phyloP scores from a whole-genome alignment of 2,888 invertebrate genomes.

The Sacculina carcini region DNA sequence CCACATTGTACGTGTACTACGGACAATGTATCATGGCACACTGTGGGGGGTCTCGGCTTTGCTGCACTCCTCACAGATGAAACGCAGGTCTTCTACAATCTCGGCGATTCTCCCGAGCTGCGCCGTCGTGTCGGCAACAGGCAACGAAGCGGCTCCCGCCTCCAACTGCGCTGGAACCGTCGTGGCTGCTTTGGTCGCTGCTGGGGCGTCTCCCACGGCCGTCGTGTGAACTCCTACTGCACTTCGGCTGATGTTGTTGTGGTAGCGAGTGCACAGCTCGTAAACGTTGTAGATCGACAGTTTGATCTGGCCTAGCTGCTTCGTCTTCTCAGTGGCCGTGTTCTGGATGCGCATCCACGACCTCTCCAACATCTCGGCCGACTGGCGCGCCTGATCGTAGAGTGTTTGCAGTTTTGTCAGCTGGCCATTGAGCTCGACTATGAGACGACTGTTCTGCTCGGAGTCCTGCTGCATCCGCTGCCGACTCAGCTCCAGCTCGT shows the following conservation, averaged over 20 bases:
- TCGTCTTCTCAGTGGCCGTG: slow-evolving; percentile 32
- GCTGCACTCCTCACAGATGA: neutral
- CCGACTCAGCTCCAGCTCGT: neutral
- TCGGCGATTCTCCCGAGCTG: neutral
- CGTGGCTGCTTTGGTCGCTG: no score
- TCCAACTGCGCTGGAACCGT: no score
- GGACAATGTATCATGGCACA: no score
- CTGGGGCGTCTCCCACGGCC: no score
- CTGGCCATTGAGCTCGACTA: neutral
- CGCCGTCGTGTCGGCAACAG: neutral
- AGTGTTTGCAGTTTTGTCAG: neutral
- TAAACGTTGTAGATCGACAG: neutral
- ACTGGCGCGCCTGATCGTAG: neutral
- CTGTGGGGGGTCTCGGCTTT: no score
- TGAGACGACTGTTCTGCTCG: neutral
- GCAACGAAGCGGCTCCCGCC: no score
- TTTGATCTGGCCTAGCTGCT: slow-evolving; percentile 52
- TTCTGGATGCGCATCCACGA: neutral
- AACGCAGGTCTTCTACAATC: neutral
- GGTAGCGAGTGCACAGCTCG: slow-evolving; percentile 2
- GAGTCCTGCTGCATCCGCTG: neutral
- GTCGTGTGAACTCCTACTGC: no score
- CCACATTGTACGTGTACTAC: no score
- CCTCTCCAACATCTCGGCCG: neutral
- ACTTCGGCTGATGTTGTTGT: no score